These are phyloP conservation scores for Hydroisotoma schaefferi DNA, from an alignment of 2,888 invertebrate genomes.

Conservation along the genomic window DNA sequence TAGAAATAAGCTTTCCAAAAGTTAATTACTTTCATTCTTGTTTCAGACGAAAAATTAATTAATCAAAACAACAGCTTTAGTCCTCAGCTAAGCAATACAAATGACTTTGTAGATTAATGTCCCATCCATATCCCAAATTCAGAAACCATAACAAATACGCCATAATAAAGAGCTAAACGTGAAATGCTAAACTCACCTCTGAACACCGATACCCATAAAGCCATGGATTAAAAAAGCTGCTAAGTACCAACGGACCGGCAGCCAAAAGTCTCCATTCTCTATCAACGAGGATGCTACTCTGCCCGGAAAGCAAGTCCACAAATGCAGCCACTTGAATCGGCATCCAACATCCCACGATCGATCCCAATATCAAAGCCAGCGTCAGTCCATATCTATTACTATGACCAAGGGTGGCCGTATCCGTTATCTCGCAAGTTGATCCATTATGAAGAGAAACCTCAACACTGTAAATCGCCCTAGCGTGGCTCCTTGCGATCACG, in stretches of 20 bases:
- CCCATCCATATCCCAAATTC: too few relatives aligned
- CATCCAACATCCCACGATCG: conserved; percentile 61
- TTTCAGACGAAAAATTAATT: too few relatives aligned
- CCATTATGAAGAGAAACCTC: conserved; percentile 33
- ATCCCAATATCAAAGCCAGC: conserved; percentile 62
- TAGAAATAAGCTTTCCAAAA: too few relatives aligned
- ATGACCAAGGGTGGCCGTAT: conserved; percentile 46
- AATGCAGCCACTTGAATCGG: conserved; percentile 59
- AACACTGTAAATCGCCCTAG: conserved; percentile 48
- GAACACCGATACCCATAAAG: conserved; percentile 64
- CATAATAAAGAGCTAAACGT: too few relatives aligned
- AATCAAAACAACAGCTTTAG: too few relatives aligned
- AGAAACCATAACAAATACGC: too few relatives aligned
- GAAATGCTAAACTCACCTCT: conserved; percentile 58
- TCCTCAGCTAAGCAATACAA: too few relatives aligned
- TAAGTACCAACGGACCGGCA: conserved; percentile 60
- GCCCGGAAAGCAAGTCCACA: conserved; percentile 46
- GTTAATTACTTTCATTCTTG: too few relatives aligned
- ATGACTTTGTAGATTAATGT: too few relatives aligned
- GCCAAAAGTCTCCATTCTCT: conserved; percentile 59
- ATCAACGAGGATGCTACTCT: conserved; percentile 53
- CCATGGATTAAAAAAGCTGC: conserved; percentile 64
- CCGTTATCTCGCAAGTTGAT: conserved; percentile 36
- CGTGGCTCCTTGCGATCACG: conserved; percentile 62
- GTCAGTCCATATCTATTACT: conserved; percentile 61